Evolutionary conservation across 2,113 vertebrate species (phyloP).

Genomic region (Propithecus coquereli): DNA sequence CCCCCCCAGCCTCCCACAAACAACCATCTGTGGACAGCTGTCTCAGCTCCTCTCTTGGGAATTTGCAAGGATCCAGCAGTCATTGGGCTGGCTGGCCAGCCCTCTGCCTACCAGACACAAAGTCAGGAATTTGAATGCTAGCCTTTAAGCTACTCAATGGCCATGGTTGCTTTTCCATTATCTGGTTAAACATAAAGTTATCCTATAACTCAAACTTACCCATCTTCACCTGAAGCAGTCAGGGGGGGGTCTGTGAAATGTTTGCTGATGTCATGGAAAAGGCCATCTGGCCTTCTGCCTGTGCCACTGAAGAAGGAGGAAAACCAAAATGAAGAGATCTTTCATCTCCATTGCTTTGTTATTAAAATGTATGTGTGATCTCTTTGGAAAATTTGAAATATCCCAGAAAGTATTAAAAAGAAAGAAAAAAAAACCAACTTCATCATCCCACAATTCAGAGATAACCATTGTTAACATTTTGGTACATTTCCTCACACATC

Average conservation of each 20-base stretch:
- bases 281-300: not conserved
- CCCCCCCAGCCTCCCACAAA: not conserved
- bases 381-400: not conserved
- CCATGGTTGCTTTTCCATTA: not conserved
- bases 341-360: not conserved
- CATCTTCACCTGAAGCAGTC: not conserved
- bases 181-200: not conserved
- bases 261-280: not conserved
- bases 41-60: not conserved
- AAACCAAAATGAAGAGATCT: not conserved
- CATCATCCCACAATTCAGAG: not conserved
- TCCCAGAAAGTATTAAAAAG: not conserved
- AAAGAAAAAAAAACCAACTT: not conserved
- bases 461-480: not conserved
- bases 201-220: not conserved
- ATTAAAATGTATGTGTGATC: not conserved
- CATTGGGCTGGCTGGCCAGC: not conserved
- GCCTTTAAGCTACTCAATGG: not conserved
- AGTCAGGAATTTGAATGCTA: not conserved
- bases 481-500: not conserved
- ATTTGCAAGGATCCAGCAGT: not conserved
- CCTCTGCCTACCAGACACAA: not conserved
- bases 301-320: not conserved
- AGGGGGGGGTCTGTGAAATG: not conserved
- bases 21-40: too few relatives aligned